Evolutionary conservation across 2,113 vertebrate species (phyloP), one percentile per base, ranked within the genome.

Genomic region (Macaca nemestrina): DNA sequence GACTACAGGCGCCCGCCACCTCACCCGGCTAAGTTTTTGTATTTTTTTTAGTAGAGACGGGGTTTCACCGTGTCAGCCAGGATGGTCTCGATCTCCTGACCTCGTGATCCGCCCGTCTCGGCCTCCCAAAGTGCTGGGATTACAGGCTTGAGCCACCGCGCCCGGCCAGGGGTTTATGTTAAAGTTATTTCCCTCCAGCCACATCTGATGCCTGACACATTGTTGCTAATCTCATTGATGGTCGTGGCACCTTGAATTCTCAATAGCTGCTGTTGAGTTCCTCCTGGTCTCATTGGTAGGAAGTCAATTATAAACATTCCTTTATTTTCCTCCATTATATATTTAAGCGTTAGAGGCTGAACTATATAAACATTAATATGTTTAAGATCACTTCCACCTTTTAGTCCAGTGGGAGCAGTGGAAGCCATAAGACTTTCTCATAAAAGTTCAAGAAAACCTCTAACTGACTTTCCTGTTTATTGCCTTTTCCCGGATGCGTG

Each of bases 401-500:
- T 92, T 45, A 55, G 18, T 95, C 32, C 7, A 81, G n/a, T 27
- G 52, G 55, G 52, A 86, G 32, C 32, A 72, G 9, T 91, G n/a
- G 80, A 82, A 90, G 57, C 35, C 61, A n/a, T 27, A 55, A 76
- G 35, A 1, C 67, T 86, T 93, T 91, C 68, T 73, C 38, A 95
- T 86, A 40, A 55, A 95, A 96, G 81, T 32, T 59, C 59, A 40
- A 91, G 45, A 40, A 40, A 90, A 68, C n/a, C 4, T 32, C 6
- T 75, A 61, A 70, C 6, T 75, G 52, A 70, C 3, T 78, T 94
- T 78, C 67, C 52, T 90, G 35, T 88, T 95, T 87, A 64, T 90
- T 94, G 79, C 55, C 57, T 61, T 94, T 97, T 91, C 35, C 48
- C 68, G n/a, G 40, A 92, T 90, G 52, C 90, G 30, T 81, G 59